A percentile compares a stretch with the other conserved stretches of the same genome.
Conservation (phyloP, 2,888 invertebrate genomes). For the Hirtodrosophila confusa region DNA sequence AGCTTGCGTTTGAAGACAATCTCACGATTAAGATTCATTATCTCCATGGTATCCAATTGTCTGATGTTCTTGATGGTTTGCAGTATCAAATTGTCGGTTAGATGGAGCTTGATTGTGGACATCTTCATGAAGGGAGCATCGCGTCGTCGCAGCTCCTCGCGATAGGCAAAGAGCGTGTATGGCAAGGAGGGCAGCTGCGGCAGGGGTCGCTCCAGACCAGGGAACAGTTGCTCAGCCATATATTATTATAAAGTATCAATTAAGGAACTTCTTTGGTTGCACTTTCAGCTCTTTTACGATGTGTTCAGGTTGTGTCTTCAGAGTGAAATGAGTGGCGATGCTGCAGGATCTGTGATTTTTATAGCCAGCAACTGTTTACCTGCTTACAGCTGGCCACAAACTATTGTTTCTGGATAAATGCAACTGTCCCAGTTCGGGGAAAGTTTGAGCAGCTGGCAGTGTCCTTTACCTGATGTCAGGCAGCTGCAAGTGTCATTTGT, state of each 20-base stretch:
- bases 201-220: constrained; percentile 63
- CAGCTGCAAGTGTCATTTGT: constrained; percentile 63
- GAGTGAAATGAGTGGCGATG: constrained; percentile 30
- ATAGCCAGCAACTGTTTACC: constrained; percentile 36
- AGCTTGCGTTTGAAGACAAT: constrained; percentile 65
- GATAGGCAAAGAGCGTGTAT: constrained; percentile 66
- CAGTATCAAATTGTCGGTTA: constrained; percentile 69
- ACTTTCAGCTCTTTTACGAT: constrained; percentile 7
- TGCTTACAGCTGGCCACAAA: constrained; percentile 30
- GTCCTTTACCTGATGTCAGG: constrained; percentile 57
- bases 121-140: constrained; percentile 68
- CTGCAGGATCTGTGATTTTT: constrained; percentile 38
- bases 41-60: constrained; percentile 63
- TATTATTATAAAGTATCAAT: background rate
- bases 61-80: constrained; percentile 70
- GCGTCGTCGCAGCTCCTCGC: constrained; percentile 68
- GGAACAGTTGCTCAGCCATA: constrained; percentile 66
- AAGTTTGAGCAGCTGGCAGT: constrained; percentile 50
- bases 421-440: constrained; percentile 30
- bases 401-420: constrained; percentile 29
- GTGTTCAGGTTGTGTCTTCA: constrained; percentile 27
- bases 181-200: constrained; percentile 64
- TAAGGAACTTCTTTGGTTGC: constrained; percentile 18
- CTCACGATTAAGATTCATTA: constrained; percentile 69
- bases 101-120: constrained; percentile 68